phyloP scores from a whole-genome alignment of 1,140 invertebrate species.

The Heterodera schachtii region DNA sequence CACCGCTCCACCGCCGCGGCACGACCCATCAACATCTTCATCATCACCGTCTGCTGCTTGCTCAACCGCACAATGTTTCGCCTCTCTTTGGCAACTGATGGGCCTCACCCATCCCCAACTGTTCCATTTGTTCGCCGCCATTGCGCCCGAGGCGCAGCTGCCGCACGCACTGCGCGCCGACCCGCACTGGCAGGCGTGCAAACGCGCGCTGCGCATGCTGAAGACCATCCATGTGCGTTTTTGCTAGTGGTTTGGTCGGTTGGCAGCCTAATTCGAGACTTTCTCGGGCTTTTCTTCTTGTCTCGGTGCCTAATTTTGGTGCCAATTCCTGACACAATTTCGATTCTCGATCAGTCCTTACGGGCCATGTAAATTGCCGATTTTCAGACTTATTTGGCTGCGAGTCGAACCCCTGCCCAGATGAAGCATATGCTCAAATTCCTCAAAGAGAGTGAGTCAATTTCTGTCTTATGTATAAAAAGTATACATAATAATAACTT shows the following conservation, averaged over 20 bases:
- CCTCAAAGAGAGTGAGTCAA: slow-evolving; percentile 17
- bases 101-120: slow-evolving; percentile 21
- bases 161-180: slow-evolving; percentile 17
- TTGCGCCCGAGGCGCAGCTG: slow-evolving; percentile 36
- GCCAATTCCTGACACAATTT: too few species aligned
- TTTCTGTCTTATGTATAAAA: too few species aligned
- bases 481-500: too few species aligned
- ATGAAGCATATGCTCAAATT: slow-evolving; percentile 37
- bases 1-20: neutral
- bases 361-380: too few species aligned
- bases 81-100: slow-evolving; percentile 18
- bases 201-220: slow-evolving; percentile 43
- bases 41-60: neutral
- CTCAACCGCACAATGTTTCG: slow-evolving; percentile 1
- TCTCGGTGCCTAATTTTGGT: too few species aligned
- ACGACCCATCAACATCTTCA: neutral
- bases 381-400: slow-evolving; percentile 44
- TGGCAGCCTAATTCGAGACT: too few species aligned
- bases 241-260: neutral
- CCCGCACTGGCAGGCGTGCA: slow-evolving; percentile 32
- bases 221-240: slow-evolving; percentile 40
- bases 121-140: slow-evolving; percentile 26
- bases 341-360: too few species aligned
- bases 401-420: slow-evolving; percentile 15
- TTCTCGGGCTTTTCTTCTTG: too few species aligned